phyloP scores from a whole-genome alignment of 2,888 invertebrate species.

The Aphidoletes aphidimyza region DNA sequence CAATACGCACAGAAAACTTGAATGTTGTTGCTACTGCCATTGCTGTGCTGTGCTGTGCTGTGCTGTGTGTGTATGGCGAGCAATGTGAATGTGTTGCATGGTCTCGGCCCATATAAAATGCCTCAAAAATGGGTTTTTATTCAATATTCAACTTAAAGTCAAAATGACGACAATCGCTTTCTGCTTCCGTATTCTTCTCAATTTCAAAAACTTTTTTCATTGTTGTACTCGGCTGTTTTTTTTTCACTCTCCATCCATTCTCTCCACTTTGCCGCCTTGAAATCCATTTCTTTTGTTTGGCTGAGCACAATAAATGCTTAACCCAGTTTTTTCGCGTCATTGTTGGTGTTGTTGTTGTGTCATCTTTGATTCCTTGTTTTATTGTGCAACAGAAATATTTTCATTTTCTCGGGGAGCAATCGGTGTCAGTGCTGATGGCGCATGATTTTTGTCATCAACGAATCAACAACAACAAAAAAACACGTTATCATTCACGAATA shows the following conservation, averaged over 20 bases:
- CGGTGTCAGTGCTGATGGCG: background rate
- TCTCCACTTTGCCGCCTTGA: background rate
- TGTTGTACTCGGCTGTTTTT: background rate
- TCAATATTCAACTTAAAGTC: background rate
- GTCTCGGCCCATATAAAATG: background rate
- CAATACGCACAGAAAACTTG: background rate
- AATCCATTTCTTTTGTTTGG: conserved; percentile 41
- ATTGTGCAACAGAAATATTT: background rate
- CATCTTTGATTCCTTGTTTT: background rate
- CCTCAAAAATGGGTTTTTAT: conserved; percentile 18
- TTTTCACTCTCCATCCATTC: background rate
- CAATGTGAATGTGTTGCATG: background rate
- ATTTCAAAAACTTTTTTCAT: conserved; percentile 12
- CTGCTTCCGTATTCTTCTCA: background rate
- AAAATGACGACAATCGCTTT: conserved; percentile 26
- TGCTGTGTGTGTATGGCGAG: background rate
- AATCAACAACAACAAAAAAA: too few relatives aligned
- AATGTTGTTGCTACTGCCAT: too few relatives aligned
- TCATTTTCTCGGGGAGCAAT: background rate
- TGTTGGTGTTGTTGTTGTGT: too few relatives aligned
- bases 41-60: too few relatives aligned
- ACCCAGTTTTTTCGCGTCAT: background rate
- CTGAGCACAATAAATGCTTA: conserved; percentile 30
- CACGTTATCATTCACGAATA: too few relatives aligned
- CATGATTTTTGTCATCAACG: conserved; percentile 1